Evolutionary conservation across 2,113 vertebrate species (phyloP), one percentile per base, ranked within the genome.

Genomic region (Neolamprologus toae): DNA sequence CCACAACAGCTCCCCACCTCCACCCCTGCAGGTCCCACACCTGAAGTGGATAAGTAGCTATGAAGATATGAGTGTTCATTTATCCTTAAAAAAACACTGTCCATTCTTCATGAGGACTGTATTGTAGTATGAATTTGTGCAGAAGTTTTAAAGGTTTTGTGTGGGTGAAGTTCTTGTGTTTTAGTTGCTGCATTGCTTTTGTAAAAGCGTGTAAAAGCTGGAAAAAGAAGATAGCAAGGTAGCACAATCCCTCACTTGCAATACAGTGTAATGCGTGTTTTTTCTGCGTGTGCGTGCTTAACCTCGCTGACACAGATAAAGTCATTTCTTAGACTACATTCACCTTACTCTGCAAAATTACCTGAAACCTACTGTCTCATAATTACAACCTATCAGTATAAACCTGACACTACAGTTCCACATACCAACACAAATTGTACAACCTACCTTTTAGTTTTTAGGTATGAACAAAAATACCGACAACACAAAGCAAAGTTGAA

Each of bases 391-490:
- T n/a, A 63, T 35, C 59, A 35, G 59, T 63, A 2, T 12, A 66
- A 66, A 66, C 33, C 61, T 37, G 17, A 66, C 31, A 37, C 31
- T 68, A 21, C 19, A 68, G 33, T 66, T 66, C 7, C 33, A 66
- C 61, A 21, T 37, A n/a, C 19, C 33, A 37, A n/a, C 61, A 37
- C 31, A 63, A 63, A 35, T 66, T 1, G 10, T 66, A 35, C 61
- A 35, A 37, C 17, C 17, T 66, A 66, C 33, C 31, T 66, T 66
- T 37, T 66, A 37, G 31, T 66, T 66, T 66, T 66, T 37, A 66
- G 6, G 10, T 37, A n/a, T 37, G 33, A 0, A 37, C 6, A 66
- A 0, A 66, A 66, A 66, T 66, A 37, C 33, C 0, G 3, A 66
- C 10, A 66, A 37, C 31, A 66, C 61, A 37, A 37, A 12, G 61